These are phyloP conservation scores for Lepidurus apus DNA, from an alignment of 1,140 invertebrate genomes.

Conservation along the genomic window DNA sequence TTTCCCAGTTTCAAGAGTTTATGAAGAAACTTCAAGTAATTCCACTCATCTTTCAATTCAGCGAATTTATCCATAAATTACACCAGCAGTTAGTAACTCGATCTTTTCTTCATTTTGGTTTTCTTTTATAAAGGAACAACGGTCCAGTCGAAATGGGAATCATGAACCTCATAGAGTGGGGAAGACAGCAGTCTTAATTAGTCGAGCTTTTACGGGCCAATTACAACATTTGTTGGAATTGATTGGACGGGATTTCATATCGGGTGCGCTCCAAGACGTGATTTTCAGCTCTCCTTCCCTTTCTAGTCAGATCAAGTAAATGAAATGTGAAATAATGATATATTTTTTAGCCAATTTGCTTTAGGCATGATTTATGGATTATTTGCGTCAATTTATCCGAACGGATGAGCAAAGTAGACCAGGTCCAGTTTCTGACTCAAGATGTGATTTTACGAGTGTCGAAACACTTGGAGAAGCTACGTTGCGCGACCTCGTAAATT, in stretches of 20 bases:
- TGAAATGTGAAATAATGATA: slow-evolving; percentile 34
- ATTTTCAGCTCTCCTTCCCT: slow-evolving; percentile 52
- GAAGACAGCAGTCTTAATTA: slow-evolving; percentile 61
- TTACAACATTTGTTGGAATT: slow-evolving; percentile 76
- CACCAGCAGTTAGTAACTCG: no score
- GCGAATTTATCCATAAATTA: no score
- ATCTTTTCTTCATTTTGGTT: no score
- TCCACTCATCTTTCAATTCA: no score
- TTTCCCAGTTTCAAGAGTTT: neutral
- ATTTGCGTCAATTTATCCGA: slow-evolving; percentile 68
- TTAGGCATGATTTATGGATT: slow-evolving; percentile 75
- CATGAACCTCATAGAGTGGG: neutral
- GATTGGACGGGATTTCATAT: slow-evolving; percentile 69
- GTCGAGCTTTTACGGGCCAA: slow-evolving; percentile 71
- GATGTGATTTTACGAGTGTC: slow-evolving; percentile 73
- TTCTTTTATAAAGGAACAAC: neutral
- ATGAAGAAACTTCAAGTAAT: neutral
- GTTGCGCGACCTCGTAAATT: slow-evolving; percentile 65
- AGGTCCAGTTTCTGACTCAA: slow-evolving; percentile 71
- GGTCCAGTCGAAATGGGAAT: neutral
- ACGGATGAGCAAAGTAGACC: slow-evolving; percentile 65
- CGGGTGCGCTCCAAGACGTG: slow-evolving; percentile 64
- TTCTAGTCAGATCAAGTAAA: slow-evolving; percentile 47
- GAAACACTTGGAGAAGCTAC: slow-evolving; percentile 77
- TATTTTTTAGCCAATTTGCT: slow-evolving; percentile 34